phyloP scores from a whole-genome alignment of 2,888 invertebrate species.

The Caenorhabditis becei region DNA sequence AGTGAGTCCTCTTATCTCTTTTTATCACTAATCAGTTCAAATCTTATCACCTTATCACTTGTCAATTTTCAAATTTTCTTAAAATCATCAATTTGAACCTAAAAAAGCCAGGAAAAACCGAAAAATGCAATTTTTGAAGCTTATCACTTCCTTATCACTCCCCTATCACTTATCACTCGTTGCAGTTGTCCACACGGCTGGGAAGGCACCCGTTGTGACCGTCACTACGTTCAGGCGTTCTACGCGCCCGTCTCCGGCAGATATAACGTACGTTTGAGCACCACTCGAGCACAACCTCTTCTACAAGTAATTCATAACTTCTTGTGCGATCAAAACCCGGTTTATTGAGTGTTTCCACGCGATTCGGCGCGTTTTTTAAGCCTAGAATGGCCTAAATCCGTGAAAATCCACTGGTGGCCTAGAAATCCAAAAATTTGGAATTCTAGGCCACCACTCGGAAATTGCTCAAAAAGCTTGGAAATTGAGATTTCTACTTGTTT shows the following conservation, averaged over 20 bases:
- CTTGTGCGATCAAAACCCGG: too few species aligned
- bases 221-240: constrained; percentile 59
- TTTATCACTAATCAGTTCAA: too few species aligned
- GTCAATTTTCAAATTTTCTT: too few species aligned
- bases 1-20: constrained; percentile 51
- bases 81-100: too few species aligned
- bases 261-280: constrained; percentile 65
- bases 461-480: too few species aligned
- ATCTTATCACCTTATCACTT: too few species aligned
- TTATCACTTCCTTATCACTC: not conserved
- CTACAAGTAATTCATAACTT: constrained; percentile 46
- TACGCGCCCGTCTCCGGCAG: constrained; percentile 57
- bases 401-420: too few species aligned
- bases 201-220: constrained; percentile 62
- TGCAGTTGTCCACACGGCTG: constrained; percentile 59
- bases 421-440: too few species aligned
- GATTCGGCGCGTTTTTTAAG: not conserved
- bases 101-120: not conserved
- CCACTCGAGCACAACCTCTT: constrained; percentile 43
- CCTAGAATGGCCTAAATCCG: too few species aligned
- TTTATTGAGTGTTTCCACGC: too few species aligned
- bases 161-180: not conserved
- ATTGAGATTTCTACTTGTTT: too few species aligned
- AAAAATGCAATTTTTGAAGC: not conserved
- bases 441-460: too few species aligned